Conservation (phyloP, 2,113 vertebrate species). For the Oceanodroma tethys region DNA sequence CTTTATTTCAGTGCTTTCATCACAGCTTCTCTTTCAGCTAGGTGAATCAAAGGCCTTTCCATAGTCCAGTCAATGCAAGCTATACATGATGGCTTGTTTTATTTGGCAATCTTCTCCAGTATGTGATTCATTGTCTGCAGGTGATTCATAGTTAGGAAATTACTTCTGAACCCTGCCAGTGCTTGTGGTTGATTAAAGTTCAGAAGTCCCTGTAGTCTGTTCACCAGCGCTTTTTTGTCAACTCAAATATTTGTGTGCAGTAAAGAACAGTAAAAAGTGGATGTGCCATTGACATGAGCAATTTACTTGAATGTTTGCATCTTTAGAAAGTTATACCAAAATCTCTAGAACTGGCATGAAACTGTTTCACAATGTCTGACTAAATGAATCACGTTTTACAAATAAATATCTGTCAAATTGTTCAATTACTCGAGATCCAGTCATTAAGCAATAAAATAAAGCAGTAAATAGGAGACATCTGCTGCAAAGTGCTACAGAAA, state of each 20-base stretch:
- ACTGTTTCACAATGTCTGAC: constrained; percentile 73
- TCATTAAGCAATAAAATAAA: constrained; percentile 85
- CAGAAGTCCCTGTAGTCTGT: constrained; percentile 75
- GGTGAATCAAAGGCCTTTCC: constrained; percentile 74
- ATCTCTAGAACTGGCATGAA: constrained; percentile 73
- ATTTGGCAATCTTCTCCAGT: constrained; percentile 77
- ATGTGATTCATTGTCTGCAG: constrained; percentile 80
- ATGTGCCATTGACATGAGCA: constrained; percentile 73
- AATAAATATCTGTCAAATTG: constrained; percentile 85
- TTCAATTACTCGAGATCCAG: constrained; percentile 80
- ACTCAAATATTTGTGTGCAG: constrained; percentile 73
- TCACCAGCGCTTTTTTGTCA: constrained; percentile 74
- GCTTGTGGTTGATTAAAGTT: constrained; percentile 80
- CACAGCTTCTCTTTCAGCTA: constrained; percentile 67
- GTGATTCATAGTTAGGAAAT: constrained; percentile 85
- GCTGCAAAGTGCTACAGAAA: constrained; percentile 80
- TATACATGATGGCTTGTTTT: constrained; percentile 79
- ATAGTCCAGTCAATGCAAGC: constrained; percentile 67
- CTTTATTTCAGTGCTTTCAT: constrained; percentile 69
- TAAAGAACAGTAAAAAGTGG: constrained; percentile 73
- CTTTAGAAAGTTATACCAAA: constrained; percentile 72
- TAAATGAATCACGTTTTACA: constrained; percentile 83
- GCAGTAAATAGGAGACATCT: constrained; percentile 84
- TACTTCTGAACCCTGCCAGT: constrained; percentile 79
- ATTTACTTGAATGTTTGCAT: constrained; percentile 77